Percentiles rank a stretch among this genome's conserved stretches.
Conservation (phyloP, 2,113 vertebrate genomes). For the Pungitius pungitius region DNA sequence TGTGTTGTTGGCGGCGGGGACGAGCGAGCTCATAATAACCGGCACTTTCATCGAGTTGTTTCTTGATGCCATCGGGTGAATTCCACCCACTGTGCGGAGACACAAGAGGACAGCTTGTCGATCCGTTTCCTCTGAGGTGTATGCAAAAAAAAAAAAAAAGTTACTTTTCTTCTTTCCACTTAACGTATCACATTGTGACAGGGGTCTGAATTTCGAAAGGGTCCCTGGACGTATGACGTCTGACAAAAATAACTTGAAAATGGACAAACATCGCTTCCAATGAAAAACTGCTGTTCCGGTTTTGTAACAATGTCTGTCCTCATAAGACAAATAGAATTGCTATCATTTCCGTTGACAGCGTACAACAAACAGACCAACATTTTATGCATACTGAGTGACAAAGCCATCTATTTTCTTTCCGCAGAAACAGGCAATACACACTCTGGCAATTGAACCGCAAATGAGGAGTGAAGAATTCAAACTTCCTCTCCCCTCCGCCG, state of each 20-base stretch:
- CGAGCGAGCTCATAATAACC: conserved; percentile 63
- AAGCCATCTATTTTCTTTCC: conserved; percentile 79
- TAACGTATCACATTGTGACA: conserved; percentile 65
- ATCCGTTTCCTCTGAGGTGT: conserved; percentile 3
- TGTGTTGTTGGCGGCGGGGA: conserved; percentile 45
- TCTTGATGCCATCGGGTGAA: conserved; percentile 10
- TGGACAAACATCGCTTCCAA: conserved; percentile 65
- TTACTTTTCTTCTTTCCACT: conserved; percentile 47
- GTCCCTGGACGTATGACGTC: conserved; percentile 56
- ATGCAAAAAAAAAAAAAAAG: conserved; percentile 6
- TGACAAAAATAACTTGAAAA: conserved; percentile 71
- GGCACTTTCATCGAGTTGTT: conserved; percentile 51
- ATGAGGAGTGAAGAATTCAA: conserved; percentile 77
- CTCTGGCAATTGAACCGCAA: conserved; percentile 78
- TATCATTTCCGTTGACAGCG: conserved; percentile 77
- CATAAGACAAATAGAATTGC: conserved; percentile 75
- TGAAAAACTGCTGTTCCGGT: conserved; percentile 64
- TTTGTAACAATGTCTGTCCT: conserved; percentile 68
- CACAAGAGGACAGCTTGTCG: conserved; percentile 16
- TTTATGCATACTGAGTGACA: conserved; percentile 80
- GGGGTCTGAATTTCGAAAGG: conserved; percentile 42
- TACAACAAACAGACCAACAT: conserved; percentile 71
- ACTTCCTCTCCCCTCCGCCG: conserved; percentile 67
- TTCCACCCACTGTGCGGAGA: background rate
- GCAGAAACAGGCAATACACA: conserved; percentile 74